Conservation (phyloP, 2,113 vertebrate species). For the Sakesphorus luctuosus region DNA sequence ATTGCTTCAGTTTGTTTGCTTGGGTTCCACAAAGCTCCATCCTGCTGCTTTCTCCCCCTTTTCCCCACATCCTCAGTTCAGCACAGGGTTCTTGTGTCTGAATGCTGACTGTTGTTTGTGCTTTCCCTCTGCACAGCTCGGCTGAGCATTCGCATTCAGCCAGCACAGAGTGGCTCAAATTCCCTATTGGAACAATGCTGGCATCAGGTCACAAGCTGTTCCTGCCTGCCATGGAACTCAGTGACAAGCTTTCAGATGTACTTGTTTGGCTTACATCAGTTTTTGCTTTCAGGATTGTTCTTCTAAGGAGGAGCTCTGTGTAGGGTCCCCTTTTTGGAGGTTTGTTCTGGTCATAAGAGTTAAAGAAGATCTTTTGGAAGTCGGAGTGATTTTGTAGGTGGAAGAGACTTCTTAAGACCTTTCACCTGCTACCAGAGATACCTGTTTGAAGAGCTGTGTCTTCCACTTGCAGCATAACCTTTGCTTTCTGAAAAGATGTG, state of each 20-base stretch:
- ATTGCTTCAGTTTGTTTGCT: background rate
- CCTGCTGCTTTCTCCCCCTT: background rate
- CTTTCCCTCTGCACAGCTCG: background rate
- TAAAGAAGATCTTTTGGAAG: background rate
- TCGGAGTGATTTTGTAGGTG: background rate
- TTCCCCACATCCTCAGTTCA: background rate
- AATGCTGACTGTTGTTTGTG: constrained; percentile 16
- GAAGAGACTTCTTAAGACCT: background rate
- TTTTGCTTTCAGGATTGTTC: background rate
- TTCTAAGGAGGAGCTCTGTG: background rate
- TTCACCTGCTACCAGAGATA: background rate
- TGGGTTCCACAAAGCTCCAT: background rate
- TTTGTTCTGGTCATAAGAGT: background rate
- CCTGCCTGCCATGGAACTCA: background rate
- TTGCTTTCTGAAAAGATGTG: background rate
- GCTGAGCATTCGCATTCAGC: background rate
- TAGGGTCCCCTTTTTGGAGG: background rate
- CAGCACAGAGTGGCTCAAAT: background rate
- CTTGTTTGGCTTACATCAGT: background rate
- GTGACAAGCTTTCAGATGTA: background rate
- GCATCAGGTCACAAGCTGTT: constrained; percentile 27
- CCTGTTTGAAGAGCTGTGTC: background rate
- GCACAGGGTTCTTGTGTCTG: background rate
- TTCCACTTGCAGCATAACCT: background rate
- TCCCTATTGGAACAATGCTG: background rate